Base-by-base conservation (phyloP, 2,113 vertebrate genomes). In the Poeciliopsis retropinna region DNA sequence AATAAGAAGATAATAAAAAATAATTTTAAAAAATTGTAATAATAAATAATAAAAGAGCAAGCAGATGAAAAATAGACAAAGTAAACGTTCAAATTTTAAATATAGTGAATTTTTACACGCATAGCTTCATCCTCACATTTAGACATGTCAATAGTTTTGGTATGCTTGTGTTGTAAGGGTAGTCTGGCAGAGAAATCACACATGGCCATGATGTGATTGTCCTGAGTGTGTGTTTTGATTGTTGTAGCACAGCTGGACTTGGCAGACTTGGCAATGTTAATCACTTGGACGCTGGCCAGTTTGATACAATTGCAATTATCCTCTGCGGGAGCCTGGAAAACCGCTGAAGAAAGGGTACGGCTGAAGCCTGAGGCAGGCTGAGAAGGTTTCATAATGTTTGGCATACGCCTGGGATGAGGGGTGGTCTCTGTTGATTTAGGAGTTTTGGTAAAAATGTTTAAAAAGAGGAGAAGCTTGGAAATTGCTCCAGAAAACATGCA, bases 271-370 rank as follows among this genome's bases (percentile, higher is more conserved):
- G 80, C 83, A 72, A 75, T 51, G 71, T 61, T 73, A 67, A 54
- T 25, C 34, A 67, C 64, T 81, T 92, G 89, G 91, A 82, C 73
- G 41, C 72, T 30, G 80, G 85, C 89, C 89, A 87, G 75, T 83
- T 88, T 80, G 75, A 83, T 88, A 85, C 84, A 87, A 89, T 88
- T 82, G 82, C 89, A 80, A 81, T 88, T 84, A 87, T 78, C 86
- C 80, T 64, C 78, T 15, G 70, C 30, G 76, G 83, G 84, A 71
- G 81, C 81, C 63, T 37, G 65, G 78, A 79, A 81, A 60, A 70
- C 67, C 70, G 30, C 68, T 67, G 80, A 85, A 75, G 85, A 79
- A 29, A 37, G 70, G 76, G 28, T 63, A 68, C 67, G 67, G 70
- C 80, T 66, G 73, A 60, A 67, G 66, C 74, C 74, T 75, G 60